Percentiles rank a stretch among this genome's conserved stretches.
These are phyloP conservation scores for Piscicola geometra DNA, from an alignment of 2,888 invertebrate genomes.

Conservation along the genomic window DNA sequence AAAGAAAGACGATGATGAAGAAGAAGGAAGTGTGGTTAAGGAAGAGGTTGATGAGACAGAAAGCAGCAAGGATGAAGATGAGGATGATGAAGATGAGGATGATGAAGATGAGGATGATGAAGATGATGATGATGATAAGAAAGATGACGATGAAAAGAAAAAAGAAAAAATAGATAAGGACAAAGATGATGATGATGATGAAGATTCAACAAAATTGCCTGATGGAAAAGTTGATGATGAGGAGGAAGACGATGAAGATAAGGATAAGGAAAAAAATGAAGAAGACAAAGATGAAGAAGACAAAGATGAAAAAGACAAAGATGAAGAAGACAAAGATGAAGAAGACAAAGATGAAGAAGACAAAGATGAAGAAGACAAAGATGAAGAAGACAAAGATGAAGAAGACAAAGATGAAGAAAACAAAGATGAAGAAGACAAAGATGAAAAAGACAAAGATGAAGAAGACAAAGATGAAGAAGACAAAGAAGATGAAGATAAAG, in stretches of 20 bases:
- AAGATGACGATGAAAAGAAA: not conserved
- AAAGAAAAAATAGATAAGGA: not conserved
- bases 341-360: too few relatives aligned
- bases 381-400: too few relatives aligned
- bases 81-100: not conserved
- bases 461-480: conserved; percentile 4
- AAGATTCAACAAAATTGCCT: not conserved
- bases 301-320: conserved; percentile 11
- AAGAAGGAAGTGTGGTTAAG: not conserved
- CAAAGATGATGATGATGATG: conserved; percentile 3
- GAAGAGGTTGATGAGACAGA: not conserved
- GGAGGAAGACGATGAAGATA: not conserved
- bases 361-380: too few relatives aligned
- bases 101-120: conserved; percentile 7
- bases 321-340: conserved; percentile 7
- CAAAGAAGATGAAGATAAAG: not conserved
- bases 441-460: not conserved
- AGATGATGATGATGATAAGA: not conserved
- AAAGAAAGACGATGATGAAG: conserved; percentile 6
- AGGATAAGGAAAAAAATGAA: not conserved
- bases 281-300: conserved; percentile 19
- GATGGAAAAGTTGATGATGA: conserved; percentile 1
- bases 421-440: not conserved
- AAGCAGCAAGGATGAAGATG: not conserved
- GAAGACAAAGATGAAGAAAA: not conserved